Percentiles rank a stretch among this genome's conserved stretches.
Conservation (phyloP, 2,113 vertebrate genomes). For the Catagonus wagneri region DNA sequence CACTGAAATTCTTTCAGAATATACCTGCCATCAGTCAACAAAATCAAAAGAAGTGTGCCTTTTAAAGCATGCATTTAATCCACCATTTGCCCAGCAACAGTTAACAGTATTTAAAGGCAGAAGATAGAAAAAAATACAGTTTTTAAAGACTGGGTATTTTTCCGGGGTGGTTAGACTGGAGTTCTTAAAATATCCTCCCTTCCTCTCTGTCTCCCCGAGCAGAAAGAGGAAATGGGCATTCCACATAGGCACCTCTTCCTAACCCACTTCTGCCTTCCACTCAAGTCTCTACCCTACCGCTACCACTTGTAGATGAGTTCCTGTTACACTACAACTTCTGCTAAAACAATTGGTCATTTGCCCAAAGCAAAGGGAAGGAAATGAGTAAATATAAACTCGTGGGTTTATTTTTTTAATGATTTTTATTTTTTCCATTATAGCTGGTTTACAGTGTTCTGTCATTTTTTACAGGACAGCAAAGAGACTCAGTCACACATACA, state of each 20-base stretch:
- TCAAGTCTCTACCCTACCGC: not conserved
- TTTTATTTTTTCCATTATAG: too few species aligned
- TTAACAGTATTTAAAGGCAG: not conserved
- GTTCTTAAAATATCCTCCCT: not conserved
- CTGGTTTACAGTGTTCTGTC: too few species aligned
- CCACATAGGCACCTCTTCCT: not conserved
- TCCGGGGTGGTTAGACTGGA: not conserved
- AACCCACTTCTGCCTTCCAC: not conserved
- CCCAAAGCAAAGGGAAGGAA: constrained; percentile 9
- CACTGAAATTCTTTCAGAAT: not conserved
- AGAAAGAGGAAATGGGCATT: constrained; percentile 54
- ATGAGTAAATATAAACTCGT: not conserved
- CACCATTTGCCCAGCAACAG: not conserved
- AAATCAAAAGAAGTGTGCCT: not conserved
- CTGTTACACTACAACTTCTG: constrained; percentile 24
- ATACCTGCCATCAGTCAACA: not conserved
- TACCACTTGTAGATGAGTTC: not conserved
- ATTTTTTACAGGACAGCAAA: too few species aligned
- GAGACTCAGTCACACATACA: too few species aligned
- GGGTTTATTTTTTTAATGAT: not conserved
- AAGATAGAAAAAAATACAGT: not conserved
- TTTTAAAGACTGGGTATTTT: constrained; percentile 2
- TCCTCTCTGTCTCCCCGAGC: too few species aligned
- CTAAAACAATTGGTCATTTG: constrained; percentile 41
- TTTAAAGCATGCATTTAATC: not conserved